Evolutionary conservation across 1,140 invertebrate species (phyloP), one percentile per base, ranked within the genome.

Genomic region (Meteorus sp.): DNA sequence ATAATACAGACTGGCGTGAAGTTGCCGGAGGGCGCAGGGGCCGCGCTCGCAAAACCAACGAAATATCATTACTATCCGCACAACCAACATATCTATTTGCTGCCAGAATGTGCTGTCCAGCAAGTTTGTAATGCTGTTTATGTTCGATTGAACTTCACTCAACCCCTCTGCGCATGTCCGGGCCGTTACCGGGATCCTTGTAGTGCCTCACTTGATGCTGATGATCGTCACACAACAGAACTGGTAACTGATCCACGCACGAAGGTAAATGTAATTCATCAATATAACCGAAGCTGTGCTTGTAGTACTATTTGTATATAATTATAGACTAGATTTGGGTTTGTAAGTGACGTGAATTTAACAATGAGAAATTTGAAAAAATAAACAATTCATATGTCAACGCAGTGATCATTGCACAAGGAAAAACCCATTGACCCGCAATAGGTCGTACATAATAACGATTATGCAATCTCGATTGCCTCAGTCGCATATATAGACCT

Each of bases 31-130:
- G 86, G 85, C 25, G 87, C 86, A 1, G 85, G 85, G 45, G 77
- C 77, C 23, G 86, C 87, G 35, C 74, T 87, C 22, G 85, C 86
- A 20, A 93, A 93, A 74, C 91, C 91, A 2, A 94, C 92, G 33
- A 94, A 93, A 81, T 94, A 95, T 80, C 91, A 95, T 74, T 94
- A 93, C 80, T 94, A 93, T 77, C 92, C 92, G n/a, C 92, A 94
- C 80, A 94, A 94, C 80, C 91, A 94, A 77, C 91, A 94, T 76
- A 90, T 94, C 66, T 93, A 93, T 82, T 79, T 93, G 65, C 82
- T 95, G 54, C 93, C 93, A 52, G 93, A 95, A 81, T 95, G 93
- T 78, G 93, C 93, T 51, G 91, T 94, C 65, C 93, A 96, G 82
- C 83, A 94, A 85, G 92, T 94, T 54, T 95, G 93, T 80, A 95